A percentile compares a stretch with the other conserved stretches of the same genome.
These are phyloP conservation scores for Diadegma fenestrale DNA, from an alignment of 2,888 invertebrate species.

Conservation along the genomic window DNA sequence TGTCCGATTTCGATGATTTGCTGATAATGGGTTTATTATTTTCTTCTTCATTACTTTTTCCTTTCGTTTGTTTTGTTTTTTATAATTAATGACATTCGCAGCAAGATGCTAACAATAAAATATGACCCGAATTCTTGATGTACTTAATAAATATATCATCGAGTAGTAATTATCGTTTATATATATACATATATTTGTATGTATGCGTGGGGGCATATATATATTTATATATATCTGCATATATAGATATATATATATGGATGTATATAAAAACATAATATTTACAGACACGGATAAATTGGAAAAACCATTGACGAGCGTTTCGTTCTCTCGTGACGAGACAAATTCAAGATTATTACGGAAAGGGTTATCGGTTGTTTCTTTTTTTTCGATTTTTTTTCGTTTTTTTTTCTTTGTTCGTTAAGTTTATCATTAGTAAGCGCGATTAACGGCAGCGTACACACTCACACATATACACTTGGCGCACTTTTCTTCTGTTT, in stretches of 20 bases:
- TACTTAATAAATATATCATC: constrained; percentile 82
- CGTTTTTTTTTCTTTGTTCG: constrained; percentile 44
- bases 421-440: constrained; percentile 81
- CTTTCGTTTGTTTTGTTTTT: constrained; percentile 30
- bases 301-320: constrained; percentile 73
- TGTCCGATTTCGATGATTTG: constrained; percentile 39
- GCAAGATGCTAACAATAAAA: constrained; percentile 82
- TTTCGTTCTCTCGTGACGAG: constrained; percentile 74
- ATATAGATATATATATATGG: constrained; percentile 75
- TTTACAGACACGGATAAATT: constrained; percentile 80
- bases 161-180: constrained; percentile 72
- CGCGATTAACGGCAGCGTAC: constrained; percentile 79
- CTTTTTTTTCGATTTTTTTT: constrained; percentile 53
- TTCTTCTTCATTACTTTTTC: constrained; percentile 73
- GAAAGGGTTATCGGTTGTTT: constrained; percentile 75
- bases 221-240: constrained; percentile 75
- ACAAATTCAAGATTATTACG: constrained; percentile 71
- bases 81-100: constrained; percentile 81
- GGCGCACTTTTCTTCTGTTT: constrained; percentile 73
- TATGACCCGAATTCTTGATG: constrained; percentile 80
- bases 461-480: constrained; percentile 71
- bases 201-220: constrained; percentile 66
- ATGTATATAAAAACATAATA: constrained; percentile 82
- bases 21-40: constrained; percentile 77
- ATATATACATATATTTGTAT: constrained; percentile 78